Evolutionary conservation across 2,113 vertebrate genomes (phyloP), one percentile per base, ranked within the genome.

Genomic region (Rhabdomys dilectus): DNA sequence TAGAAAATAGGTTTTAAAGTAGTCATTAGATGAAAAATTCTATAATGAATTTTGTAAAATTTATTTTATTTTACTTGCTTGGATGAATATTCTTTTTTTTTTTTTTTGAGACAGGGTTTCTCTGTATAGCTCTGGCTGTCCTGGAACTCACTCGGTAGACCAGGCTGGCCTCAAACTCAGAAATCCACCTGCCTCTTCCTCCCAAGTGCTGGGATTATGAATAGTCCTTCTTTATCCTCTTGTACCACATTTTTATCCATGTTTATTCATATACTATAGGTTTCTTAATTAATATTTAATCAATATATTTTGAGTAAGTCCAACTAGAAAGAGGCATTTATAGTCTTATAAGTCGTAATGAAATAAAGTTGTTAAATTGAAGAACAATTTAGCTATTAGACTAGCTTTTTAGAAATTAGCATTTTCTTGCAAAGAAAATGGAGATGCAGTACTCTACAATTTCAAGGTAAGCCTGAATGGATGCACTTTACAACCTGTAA

Each of bases 261-360:
- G 6, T n/a, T 11, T 24, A 81, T 75, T 45, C 31, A 81, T 90
- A 94, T 82, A 91, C 62, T 80, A 68, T 80, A 97, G 4, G 16
- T 3, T 97, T 91, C 70, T 72, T 96, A 98, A 98, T 97, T 98
- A 98, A 97, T 94, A 97, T 80, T 95, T 98, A 91, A 80, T 88
- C 89, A 96, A 97, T 88, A 98, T 97, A 12, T 96, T 77, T 89
- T 97, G 94, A 94, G 86, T 96, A 98, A 97, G 98, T 95, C 75
- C 39, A 96, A 68, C 87, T 97, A 94, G 84, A 94, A 97, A 77
- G 93, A 98, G 98, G 64, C 72, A 98, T 97, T 98, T 98, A 97
- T 95, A 97, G 96, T 95, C 86, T 98, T 93, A 97, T 98, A 98
- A 98, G 97, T 97, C 96, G 97, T 95, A 98, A 94, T 45, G 48